Evolutionary conservation across 1,140 invertebrate genomes (phyloP).

Genomic region (Meteorus sp.): DNA sequence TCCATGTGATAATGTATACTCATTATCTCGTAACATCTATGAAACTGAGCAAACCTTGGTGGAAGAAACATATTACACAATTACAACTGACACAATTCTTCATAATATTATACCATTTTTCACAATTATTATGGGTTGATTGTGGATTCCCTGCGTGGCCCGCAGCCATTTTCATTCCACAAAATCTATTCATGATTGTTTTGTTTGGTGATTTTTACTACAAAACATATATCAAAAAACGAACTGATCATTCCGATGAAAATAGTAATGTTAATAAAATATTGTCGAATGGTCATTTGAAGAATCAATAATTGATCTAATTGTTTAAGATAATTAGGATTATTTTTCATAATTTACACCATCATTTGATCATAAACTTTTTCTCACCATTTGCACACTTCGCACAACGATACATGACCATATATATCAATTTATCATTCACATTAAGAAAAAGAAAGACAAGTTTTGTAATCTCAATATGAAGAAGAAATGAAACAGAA

Average conservation of each 20-base stretch:
- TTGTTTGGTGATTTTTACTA: slow-evolving; percentile 87
- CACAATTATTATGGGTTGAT: slow-evolving; percentile 66
- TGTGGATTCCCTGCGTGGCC: slow-evolving; percentile 73
- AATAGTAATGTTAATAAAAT: slow-evolving; percentile 33
- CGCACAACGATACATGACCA: not conserved
- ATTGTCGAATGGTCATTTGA: slow-evolving; percentile 32
- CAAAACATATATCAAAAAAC: slow-evolving; percentile 70
- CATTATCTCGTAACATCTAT: slow-evolving; percentile 73
- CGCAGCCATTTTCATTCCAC: slow-evolving; percentile 65
- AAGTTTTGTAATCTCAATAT: too few relatives aligned
- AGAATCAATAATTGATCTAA: slow-evolving; percentile 34
- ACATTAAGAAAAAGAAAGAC: not conserved
- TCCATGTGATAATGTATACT: slow-evolving; percentile 80
- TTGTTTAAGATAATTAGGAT: not conserved
- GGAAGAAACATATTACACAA: slow-evolving; percentile 76
- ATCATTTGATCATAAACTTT: not conserved
- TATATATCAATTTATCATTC: not conserved
- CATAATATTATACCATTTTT: slow-evolving; percentile 69
- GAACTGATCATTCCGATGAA: slow-evolving; percentile 27
- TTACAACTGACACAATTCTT: slow-evolving; percentile 79
- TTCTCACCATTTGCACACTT: not conserved
- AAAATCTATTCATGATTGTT: slow-evolving; percentile 75
- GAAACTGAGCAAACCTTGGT: slow-evolving; percentile 64
- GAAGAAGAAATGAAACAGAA: too few relatives aligned
- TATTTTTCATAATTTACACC: not conserved